Percentiles rank a stretch among this genome's conserved stretches.
phyloP scores from a whole-genome alignment of 1,140 invertebrate species.

The Calosoma granatense region DNA sequence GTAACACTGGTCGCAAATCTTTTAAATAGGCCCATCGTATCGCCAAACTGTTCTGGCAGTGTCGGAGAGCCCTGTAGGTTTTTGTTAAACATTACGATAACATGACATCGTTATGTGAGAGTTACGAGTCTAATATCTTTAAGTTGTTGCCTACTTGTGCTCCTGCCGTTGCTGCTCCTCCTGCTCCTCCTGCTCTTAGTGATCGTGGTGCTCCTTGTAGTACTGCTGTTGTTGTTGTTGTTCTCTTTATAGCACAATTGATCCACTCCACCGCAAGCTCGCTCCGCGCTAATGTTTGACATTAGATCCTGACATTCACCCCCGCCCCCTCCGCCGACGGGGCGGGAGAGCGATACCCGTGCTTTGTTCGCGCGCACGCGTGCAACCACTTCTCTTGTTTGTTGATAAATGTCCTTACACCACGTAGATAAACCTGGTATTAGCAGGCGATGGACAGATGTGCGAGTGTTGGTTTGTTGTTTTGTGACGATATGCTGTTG shows the following conservation, averaged over 20 bases:
- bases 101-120: slow-evolving; percentile 7
- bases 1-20: background rate
- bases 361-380: background rate
- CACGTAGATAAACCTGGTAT: background rate
- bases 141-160: background rate
- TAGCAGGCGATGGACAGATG: background rate
- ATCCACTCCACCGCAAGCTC: background rate
- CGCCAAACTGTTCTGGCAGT: background rate
- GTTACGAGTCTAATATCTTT: slow-evolving; percentile 5
- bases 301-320: background rate
- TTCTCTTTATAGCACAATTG: background rate
- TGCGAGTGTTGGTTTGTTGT: background rate
- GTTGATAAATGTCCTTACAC: background rate
- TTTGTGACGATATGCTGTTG: background rate
- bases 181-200: background rate
- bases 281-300: background rate
- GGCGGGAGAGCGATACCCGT: background rate
- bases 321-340: background rate
- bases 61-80: background rate
- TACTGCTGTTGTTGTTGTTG: background rate
- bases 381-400: too few relatives aligned
- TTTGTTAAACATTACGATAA: slow-evolving; percentile 9
- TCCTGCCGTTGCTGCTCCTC: background rate
- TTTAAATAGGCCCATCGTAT: slow-evolving; percentile 9
- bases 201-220: background rate